Conservation (phyloP, 1,140 invertebrate species). For the Thaumatotibia leucotreta region DNA sequence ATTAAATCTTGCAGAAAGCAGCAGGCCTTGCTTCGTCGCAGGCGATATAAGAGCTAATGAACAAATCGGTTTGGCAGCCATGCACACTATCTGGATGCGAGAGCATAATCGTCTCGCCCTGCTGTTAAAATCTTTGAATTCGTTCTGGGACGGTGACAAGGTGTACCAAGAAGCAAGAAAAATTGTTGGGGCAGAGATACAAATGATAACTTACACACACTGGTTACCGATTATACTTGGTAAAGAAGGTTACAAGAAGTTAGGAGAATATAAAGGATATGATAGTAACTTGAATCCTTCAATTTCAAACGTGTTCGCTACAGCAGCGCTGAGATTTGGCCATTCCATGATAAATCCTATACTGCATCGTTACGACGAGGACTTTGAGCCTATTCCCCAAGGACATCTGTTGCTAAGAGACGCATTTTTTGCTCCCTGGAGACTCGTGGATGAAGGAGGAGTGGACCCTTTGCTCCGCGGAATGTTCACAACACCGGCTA, state of each 20-base stretch:
- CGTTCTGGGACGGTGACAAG: conserved; percentile 96
- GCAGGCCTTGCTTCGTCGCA: conserved; percentile 94
- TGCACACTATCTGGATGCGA: conserved; percentile 98
- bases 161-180: conserved; percentile 95
- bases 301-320: conserved; percentile 97
- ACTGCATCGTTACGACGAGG: conserved; percentile 88
- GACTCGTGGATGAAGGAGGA: conserved; percentile 96
- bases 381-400: conserved; percentile 90
- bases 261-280: conserved; percentile 91
- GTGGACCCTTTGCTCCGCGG: conserved; percentile 96
- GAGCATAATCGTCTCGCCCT: conserved; percentile 96
- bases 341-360: conserved; percentile 97
- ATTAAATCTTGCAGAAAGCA: conserved; percentile 87
- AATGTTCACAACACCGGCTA: conserved; percentile 92
- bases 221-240: conserved; percentile 95
- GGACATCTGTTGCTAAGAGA: conserved; percentile 92
- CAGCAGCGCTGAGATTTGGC: conserved; percentile 96
- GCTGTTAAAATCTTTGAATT: conserved; percentile 87
- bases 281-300: conserved; percentile 88
- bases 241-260: conserved; percentile 81
- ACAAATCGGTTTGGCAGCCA: conserved; percentile 93
- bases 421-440: conserved; percentile 98
- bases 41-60: conserved; percentile 95
- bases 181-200: conserved; percentile 96
- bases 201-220: conserved; percentile 96